Evolutionary conservation across 2,113 vertebrate genomes (phyloP).

Genomic region (Poecile atricapillus): DNA sequence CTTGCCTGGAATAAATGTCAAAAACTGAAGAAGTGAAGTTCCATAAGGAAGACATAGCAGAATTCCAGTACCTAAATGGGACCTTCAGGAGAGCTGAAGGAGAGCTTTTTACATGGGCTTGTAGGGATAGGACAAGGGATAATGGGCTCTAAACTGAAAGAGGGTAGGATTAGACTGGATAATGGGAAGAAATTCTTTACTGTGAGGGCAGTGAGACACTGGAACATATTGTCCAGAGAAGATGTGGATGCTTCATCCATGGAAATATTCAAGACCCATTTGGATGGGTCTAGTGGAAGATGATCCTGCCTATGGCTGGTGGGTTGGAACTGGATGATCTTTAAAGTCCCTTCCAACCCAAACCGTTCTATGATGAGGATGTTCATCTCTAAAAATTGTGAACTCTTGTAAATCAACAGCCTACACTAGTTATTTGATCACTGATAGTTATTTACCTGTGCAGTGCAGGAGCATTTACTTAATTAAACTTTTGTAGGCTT

Average conservation of each 20-base stretch:
- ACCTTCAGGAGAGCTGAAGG: neutral
- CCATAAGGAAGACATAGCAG: neutral
- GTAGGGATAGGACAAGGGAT: neutral
- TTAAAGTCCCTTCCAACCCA: neutral
- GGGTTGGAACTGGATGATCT: neutral
- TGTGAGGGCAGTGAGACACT: neutral
- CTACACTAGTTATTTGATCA: neutral
- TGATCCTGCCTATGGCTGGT: neutral
- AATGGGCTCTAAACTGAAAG: neutral
- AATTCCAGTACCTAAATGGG: neutral
- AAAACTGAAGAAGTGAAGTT: neutral
- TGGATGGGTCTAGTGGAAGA: neutral
- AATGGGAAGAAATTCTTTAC: neutral
- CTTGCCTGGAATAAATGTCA: neutral
- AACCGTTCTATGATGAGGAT: neutral
- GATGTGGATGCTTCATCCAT: neutral
- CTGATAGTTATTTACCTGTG: neutral
- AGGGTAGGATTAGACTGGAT: neutral
- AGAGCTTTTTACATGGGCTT: neutral
- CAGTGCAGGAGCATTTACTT: neutral
- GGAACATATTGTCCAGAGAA: neutral
- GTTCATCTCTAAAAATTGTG: neutral
- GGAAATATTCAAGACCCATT: neutral
- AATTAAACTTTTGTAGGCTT: neutral
- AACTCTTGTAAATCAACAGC: neutral